Conservation (phyloP, 2,113 vertebrate genomes). For the Platysteira castanea region DNA sequence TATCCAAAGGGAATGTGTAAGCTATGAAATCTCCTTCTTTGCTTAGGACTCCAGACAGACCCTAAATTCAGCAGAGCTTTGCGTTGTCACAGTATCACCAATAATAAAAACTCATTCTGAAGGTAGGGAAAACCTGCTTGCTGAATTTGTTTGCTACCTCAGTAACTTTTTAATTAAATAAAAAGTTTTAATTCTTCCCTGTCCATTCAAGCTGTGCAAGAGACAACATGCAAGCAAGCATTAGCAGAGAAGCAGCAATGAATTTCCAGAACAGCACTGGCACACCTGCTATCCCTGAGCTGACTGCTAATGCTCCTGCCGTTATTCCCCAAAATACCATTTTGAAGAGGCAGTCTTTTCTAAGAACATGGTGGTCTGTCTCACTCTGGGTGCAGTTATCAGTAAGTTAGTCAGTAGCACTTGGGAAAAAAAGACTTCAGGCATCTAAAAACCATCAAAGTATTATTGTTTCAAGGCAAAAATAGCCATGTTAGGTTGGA, state of each 20-base stretch:
- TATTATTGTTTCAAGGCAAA: constrained; percentile 4
- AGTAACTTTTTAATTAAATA: constrained; percentile 31
- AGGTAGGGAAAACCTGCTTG: background rate
- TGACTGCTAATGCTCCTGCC: background rate
- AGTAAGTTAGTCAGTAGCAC: background rate
- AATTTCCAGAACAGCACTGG: background rate
- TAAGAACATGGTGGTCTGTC: background rate
- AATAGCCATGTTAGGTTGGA: background rate
- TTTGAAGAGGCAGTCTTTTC: background rate
- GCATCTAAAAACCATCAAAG: background rate
- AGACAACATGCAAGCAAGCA: background rate
- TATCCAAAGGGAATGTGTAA: background rate
- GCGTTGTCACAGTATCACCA: background rate
- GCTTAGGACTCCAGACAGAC: background rate
- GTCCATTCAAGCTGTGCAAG: background rate
- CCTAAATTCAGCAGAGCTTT: background rate
- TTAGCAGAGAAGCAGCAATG: background rate
- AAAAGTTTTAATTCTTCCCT: background rate
- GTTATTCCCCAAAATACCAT: background rate
- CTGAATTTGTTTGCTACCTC: background rate
- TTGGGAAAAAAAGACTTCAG: background rate
- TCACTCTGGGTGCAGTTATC: background rate
- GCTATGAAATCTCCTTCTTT: background rate
- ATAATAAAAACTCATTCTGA: background rate
- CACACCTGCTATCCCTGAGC: background rate